A percentile compares a stretch with the other conserved stretches of the same genome.
phyloP scores from a whole-genome alignment of 2,113 vertebrate species.

The Manacus vitellinus region DNA sequence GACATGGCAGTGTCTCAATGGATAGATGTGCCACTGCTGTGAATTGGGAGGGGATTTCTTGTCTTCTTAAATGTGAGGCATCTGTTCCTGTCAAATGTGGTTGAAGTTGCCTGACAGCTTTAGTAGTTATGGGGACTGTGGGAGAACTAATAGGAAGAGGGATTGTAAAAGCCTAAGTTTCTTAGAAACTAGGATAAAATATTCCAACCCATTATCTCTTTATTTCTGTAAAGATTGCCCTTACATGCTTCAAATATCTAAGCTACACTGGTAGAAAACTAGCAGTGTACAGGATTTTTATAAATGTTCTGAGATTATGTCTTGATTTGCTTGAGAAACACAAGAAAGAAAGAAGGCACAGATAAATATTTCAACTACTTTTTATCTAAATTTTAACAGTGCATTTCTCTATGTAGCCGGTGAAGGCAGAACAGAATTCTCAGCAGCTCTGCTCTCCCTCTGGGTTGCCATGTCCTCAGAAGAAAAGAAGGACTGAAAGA shows the following conservation, averaged over 20 bases:
- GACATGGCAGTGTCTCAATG: not conserved
- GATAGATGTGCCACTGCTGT: not conserved
- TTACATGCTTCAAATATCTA: conserved; percentile 4
- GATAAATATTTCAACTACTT: not conserved
- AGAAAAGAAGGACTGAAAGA: not conserved
- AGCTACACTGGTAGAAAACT: not conserved
- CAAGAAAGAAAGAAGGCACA: not conserved
- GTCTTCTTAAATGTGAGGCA: not conserved
- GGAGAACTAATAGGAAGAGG: not conserved
- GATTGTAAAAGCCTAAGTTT: conserved; percentile 4
- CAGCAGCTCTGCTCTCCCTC: not conserved
- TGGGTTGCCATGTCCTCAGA: not conserved
- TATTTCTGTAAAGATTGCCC: conserved; percentile 1
- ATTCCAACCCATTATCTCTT: conserved; percentile 8
- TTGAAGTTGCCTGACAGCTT: not conserved
- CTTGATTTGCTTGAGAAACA: not conserved
- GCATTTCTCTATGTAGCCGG: not conserved
- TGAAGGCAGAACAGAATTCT: not conserved
- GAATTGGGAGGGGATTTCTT: not conserved
- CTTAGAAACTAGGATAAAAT: conserved; percentile 53
- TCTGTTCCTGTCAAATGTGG: not conserved
- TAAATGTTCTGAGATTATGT: not conserved
- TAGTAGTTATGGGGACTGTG: not conserved
- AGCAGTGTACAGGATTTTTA: not conserved
- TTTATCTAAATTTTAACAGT: not conserved